Percentiles rank a stretch among this genome's conserved stretches.
These are phyloP conservation scores for Tiaroga cobitis DNA, from an alignment of 2,797 vertebrate species.

Conservation along the genomic window DNA sequence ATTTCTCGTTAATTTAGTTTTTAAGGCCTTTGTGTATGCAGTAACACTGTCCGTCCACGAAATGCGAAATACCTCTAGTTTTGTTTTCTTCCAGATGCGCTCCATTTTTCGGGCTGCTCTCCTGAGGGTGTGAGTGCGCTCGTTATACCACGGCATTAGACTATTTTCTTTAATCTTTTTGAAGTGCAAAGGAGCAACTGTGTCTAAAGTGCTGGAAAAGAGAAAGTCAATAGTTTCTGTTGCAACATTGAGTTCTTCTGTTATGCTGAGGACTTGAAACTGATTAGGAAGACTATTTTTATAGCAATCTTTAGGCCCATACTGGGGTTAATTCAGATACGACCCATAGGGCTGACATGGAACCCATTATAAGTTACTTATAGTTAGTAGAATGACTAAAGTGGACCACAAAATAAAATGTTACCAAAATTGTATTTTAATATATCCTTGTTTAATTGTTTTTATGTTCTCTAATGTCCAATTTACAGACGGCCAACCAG, in stretches of 20 bases:
- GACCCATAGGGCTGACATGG: not conserved
- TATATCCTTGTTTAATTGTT: not conserved
- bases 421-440: not conserved
- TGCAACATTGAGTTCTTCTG: not conserved
- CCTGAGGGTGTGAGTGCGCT: not conserved
- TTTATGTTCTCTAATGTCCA: not conserved
- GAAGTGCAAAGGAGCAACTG: no score
- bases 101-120: not conserved
- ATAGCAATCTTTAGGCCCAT: not conserved
- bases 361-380: not conserved
- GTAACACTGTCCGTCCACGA: not conserved
- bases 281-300: not conserved
- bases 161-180: not conserved
- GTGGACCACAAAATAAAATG: not conserved
- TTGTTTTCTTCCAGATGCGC: not conserved
- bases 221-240: not conserved
- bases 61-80: not conserved
- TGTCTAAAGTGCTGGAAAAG: not conserved
- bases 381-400: not conserved
- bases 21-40: not conserved
- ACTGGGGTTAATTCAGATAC: not conserved
- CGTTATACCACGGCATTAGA: not conserved
- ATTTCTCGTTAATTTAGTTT: not conserved
- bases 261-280: no score
- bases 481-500: constrained; percentile 82